Conservation (phyloP, 2,113 vertebrate genomes). For the Periophthalmodon schlosseri region DNA sequence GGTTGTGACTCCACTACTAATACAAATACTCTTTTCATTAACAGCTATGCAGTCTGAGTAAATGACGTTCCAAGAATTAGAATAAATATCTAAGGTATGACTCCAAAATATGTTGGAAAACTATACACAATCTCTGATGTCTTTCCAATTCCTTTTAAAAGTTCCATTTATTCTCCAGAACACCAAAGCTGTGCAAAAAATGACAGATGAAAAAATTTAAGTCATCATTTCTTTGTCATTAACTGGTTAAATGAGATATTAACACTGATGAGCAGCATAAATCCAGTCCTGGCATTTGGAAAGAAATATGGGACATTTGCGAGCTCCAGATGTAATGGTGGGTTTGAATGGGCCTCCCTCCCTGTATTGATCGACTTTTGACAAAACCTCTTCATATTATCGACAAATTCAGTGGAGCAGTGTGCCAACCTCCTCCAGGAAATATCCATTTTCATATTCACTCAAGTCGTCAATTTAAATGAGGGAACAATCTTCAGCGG, state of each 20-base stretch:
- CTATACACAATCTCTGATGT: not conserved
- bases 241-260: constrained; percentile 34
- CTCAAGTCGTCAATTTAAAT: constrained; percentile 59
- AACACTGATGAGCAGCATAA: constrained; percentile 23
- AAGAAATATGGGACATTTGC: constrained; percentile 57
- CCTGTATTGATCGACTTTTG: constrained; percentile 62
- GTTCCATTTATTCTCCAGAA: not conserved
- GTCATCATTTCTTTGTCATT: constrained; percentile 44
- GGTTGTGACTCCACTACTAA: not conserved
- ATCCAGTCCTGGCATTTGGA: constrained; percentile 47
- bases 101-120: not conserved
- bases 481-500: constrained; percentile 57
- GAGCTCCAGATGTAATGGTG: constrained; percentile 57
- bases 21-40: not conserved
- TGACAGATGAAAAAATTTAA: not conserved
- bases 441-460: constrained; percentile 52
- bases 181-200: constrained; percentile 4
- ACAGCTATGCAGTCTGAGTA: not conserved
- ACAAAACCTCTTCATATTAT: constrained; percentile 58
- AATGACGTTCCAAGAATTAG: not conserved
- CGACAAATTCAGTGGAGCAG: constrained; percentile 57
- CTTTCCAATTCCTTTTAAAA: not conserved
- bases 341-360: constrained; percentile 48
- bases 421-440: constrained; percentile 45
- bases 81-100: not conserved